phyloP scores from a whole-genome alignment of 2,113 vertebrate species.

The Larimichthys polyactis region DNA sequence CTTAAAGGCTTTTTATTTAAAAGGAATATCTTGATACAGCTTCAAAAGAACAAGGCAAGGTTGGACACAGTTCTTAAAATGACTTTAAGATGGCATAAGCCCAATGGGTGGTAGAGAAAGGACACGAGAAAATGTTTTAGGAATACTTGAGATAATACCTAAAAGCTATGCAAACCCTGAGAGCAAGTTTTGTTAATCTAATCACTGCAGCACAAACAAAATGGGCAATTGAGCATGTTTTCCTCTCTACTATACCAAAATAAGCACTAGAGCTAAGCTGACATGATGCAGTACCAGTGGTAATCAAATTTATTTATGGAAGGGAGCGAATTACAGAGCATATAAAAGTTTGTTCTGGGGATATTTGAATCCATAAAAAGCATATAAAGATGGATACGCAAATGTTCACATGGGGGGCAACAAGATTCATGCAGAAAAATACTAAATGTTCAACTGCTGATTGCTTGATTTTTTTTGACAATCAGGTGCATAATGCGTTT shows the following conservation, averaged over 20 bases:
- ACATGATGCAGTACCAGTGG: conserved; percentile 3
- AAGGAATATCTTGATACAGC: conserved; percentile 6
- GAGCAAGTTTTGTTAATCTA: conserved; percentile 25
- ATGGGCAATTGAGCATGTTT: conserved; percentile 17
- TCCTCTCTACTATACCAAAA: conserved; percentile 11
- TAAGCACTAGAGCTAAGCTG: conserved; percentile 17
- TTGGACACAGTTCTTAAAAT: conserved; percentile 15
- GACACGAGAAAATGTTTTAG: not conserved
- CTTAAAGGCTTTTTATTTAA: conserved; percentile 35
- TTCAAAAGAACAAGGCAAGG: conserved; percentile 14
- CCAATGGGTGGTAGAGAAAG: not conserved
- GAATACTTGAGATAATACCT: conserved; percentile 5
- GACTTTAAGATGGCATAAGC: conserved; percentile 1
- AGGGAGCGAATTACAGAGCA: conserved; percentile 10
- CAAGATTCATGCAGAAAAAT: not conserved
- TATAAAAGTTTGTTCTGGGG: conserved; percentile 34
- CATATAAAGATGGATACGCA: not conserved
- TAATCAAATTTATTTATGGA: conserved; percentile 41
- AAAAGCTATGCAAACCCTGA: not conserved
- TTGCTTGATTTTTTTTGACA: conserved; percentile 13
- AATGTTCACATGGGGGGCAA: conserved; percentile 8
- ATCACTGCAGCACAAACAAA: conserved; percentile 32
- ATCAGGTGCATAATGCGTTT: not conserved
- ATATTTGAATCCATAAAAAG: conserved; percentile 8
- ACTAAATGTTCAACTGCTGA: conserved; percentile 4